Evolutionary conservation across 2,113 vertebrate genomes (phyloP), one percentile per base, ranked within the genome.

Genomic region (Nothocercus julius): DNA sequence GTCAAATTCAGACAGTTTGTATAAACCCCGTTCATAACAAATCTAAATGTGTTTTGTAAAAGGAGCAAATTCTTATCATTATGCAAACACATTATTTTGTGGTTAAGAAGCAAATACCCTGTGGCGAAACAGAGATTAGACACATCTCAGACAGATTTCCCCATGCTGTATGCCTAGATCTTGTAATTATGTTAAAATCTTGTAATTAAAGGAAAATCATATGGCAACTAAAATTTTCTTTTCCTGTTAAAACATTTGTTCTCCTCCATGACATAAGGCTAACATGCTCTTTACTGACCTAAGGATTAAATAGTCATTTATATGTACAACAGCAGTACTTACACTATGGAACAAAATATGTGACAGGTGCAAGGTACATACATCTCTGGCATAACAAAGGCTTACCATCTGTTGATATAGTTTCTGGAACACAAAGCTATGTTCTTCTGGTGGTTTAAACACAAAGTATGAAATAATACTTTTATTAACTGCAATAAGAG

Each of bases 181-280:
- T 66, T 3, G 0, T 36, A 76, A 89, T 34, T 77, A 82, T 49
- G 49, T 49, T 49, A 49, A 49, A 49, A 73, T 64, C 9, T 66
- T 3, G 0, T 36, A 76, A 89, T 34, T 77, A 82, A 92, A 87
- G 25, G 24, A 73, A 86, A 94, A 84, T 93, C 21, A 66, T 64
- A 62, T 12, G 53, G 11, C 5, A 61, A 38, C 22, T 49, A 58
- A 24, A 84, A 72, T 61, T 7, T 44, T 91, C 27, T 59, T 90
- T 93, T 92, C 38, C n/a, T 86, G 81, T 86, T 66, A 73, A 81
- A 86, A 45, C 12, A 73, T 86, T 96, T 86, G 22, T 82, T 92
- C 64, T 92, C 8, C 7, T 72, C 20, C 3, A 6, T 78, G 72
- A 64, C 64, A 75, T 88, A 81, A 75, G 53, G 74, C 51, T 93